Conservation (phyloP, 2,113 vertebrate genomes). For the Gracilinanus agilis region DNA sequence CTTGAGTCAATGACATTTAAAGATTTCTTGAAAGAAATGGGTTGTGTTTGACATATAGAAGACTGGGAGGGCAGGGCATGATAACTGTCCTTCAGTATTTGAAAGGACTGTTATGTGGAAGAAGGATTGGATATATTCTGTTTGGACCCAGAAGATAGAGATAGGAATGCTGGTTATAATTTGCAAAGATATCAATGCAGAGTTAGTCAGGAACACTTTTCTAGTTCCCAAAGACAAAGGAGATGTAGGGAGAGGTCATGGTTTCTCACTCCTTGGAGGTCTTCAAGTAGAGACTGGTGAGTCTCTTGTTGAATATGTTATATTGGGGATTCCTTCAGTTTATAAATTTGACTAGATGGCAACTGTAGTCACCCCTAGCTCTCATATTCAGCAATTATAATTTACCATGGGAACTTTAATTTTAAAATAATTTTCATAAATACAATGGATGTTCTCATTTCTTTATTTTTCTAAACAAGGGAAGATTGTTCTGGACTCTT, state of each 20-base stretch:
- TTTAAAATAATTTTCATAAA: not conserved
- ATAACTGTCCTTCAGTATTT: not conserved
- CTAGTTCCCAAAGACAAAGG: not conserved
- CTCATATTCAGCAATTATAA: not conserved
- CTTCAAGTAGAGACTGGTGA: not conserved
- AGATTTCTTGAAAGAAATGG: not conserved
- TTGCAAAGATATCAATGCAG: not conserved
- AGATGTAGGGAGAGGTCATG: not conserved
- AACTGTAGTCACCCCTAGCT: not conserved
- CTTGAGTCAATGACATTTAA: not conserved
- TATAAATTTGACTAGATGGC: not conserved
- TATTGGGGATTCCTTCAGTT: not conserved
- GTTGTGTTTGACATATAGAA: not conserved
- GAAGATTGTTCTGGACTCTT: too few relatives aligned
- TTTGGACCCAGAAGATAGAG: not conserved
- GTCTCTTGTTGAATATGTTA: not conserved
- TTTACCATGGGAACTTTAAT: not conserved
- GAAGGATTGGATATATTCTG: not conserved
- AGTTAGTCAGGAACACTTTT: not conserved
- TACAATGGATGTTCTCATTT: not conserved
- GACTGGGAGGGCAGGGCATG: not conserved
- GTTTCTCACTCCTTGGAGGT: not conserved
- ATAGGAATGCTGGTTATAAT: not conserved
- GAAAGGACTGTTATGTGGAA: not conserved
- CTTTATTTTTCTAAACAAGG: too few relatives aligned